Evolutionary conservation across 2,797 vertebrate species (phyloP).

Genomic region (Botia kubotai): DNA sequence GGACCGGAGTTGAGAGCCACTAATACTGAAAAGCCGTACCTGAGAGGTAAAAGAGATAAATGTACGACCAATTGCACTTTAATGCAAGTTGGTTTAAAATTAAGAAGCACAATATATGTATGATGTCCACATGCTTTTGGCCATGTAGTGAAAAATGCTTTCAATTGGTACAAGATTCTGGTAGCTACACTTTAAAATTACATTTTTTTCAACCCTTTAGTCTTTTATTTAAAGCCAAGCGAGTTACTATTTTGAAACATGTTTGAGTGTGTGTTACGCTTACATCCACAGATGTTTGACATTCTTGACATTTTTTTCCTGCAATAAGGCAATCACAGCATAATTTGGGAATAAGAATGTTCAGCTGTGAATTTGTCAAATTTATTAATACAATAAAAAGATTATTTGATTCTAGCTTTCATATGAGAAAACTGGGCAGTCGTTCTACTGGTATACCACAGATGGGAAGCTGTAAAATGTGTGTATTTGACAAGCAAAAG

Average conservation of each 20-base stretch:
- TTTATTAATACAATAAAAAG: too few relatives aligned
- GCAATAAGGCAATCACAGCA: slow-evolving; percentile 11
- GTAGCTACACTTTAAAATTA: background rate
- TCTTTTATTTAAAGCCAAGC: background rate
- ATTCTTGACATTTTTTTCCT: slow-evolving; percentile 1
- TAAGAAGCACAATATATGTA: background rate
- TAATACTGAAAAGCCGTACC: too few relatives aligned
- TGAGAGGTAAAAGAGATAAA: background rate
- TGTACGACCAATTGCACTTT: background rate
- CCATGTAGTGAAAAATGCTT: too few relatives aligned
- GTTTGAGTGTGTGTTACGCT: background rate
- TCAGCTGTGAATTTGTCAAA: slow-evolving; percentile 17
- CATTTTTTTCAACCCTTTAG: background rate
- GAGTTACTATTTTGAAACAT: slow-evolving; percentile 4
- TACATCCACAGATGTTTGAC: slow-evolving; percentile 7
- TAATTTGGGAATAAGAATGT: background rate
- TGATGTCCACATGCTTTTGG: too few relatives aligned
- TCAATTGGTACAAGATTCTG: background rate
- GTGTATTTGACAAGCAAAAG: background rate
- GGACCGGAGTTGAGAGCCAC: too few relatives aligned
- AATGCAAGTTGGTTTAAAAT: background rate
- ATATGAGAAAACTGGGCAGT: slow-evolving; percentile 7
- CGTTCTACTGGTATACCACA: background rate
- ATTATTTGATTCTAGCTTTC: too few relatives aligned
- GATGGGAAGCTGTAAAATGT: slow-evolving; percentile 16